These are phyloP conservation scores for Centropus unirufus DNA, from an alignment of 2,113 vertebrate genomes.

Conservation along the genomic window DNA sequence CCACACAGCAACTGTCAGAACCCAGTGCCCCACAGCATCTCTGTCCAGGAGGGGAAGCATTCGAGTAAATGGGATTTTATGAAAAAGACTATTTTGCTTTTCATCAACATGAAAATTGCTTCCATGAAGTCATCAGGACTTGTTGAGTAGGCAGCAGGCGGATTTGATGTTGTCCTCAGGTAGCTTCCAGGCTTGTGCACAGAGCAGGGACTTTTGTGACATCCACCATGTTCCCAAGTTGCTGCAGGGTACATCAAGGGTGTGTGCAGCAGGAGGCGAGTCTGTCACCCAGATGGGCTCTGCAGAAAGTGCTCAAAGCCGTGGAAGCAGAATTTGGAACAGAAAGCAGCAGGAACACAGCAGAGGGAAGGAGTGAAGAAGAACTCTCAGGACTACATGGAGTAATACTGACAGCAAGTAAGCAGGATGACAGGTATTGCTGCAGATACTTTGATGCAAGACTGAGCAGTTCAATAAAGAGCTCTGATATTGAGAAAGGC, in stretches of 20 bases:
- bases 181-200: background rate
- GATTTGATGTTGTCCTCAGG: background rate
- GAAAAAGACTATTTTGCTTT: background rate
- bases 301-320: background rate
- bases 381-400: background rate
- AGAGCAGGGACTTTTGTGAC: background rate
- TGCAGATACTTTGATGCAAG: background rate
- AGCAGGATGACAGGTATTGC: background rate
- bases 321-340: background rate
- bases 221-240: background rate
- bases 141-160: background rate
- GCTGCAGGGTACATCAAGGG: background rate
- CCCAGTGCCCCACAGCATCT: background rate
- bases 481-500: background rate
- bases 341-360: background rate
- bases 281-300: background rate
- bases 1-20: accelerated
- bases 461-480: background rate
- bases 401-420: background rate
- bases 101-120: background rate
- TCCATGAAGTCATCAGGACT: background rate
- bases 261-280: background rate
- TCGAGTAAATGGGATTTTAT: accelerated
- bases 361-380: background rate
- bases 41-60: background rate